phyloP scores from a whole-genome alignment of 2,113 vertebrate species.

The Tretioscincus oriximinensis region DNA sequence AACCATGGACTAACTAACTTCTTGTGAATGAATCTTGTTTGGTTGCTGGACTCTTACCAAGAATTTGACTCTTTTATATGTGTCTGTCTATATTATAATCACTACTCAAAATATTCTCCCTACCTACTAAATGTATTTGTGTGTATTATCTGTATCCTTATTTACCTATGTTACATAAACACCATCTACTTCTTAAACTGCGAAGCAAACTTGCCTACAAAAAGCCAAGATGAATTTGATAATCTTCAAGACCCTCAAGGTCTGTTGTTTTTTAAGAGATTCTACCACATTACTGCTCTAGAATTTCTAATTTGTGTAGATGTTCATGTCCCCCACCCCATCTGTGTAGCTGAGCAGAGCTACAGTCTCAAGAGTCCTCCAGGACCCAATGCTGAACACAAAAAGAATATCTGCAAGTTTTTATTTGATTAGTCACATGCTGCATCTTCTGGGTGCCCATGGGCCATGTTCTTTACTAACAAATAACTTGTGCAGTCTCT shows the following conservation, averaged over 20 bases:
- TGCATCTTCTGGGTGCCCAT: neutral
- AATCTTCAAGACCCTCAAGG: neutral
- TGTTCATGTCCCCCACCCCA: neutral
- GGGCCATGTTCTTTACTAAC: neutral
- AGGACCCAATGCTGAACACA: neutral
- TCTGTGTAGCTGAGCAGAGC: neutral
- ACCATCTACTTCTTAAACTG: neutral
- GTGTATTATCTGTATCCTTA: neutral
- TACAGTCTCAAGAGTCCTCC: neutral
- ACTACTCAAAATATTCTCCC: neutral
- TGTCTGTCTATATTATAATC: neutral
- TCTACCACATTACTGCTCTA: neutral
- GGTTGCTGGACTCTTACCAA: neutral
- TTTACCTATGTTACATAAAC: neutral
- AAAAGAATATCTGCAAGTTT: neutral
- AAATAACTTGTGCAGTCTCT: neutral
- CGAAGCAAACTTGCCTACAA: neutral
- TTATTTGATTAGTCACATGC: conserved; percentile 10
- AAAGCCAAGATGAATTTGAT: neutral
- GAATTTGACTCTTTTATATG: neutral
- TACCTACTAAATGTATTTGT: neutral
- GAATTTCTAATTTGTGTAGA: neutral
- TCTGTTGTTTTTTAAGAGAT: neutral
- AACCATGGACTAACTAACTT: neutral
- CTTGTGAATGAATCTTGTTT: neutral